phyloP scores from a whole-genome alignment of 35 echinoderm and acorn worm species.

The Heliocidaris erythrogramma region DNA sequence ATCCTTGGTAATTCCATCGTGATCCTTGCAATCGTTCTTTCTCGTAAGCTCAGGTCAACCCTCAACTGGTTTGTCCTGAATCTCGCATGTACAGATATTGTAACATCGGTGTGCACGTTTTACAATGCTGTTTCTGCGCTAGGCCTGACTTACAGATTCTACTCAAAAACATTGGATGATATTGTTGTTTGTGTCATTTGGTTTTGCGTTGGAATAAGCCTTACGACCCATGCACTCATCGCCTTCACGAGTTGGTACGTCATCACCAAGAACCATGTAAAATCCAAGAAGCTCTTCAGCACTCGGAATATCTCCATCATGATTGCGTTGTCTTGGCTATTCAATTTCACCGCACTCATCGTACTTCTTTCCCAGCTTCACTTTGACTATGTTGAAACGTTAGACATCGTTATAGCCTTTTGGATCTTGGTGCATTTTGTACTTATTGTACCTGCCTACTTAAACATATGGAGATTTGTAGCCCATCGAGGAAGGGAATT shows the following conservation, averaged over 20 bases:
- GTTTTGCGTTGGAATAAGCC: background rate
- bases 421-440: background rate
- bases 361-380: background rate
- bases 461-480: background rate
- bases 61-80: slow-evolving; percentile 89
- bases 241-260: background rate
- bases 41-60: slow-evolving; percentile 69
- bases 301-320: too few relatives aligned
- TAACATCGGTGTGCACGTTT: slow-evolving; percentile 64
- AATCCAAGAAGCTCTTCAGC: background rate
- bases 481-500: background rate
- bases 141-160: too few relatives aligned
- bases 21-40: slow-evolving; percentile 73
- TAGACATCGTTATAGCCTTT: background rate
- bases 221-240: background rate
- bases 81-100: slow-evolving; percentile 70
- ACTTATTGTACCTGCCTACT: background rate
- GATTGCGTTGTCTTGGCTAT: background rate
- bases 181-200: too few relatives aligned
- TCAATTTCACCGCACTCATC: background rate
- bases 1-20: slow-evolving; percentile 79
- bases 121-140: too few relatives aligned
- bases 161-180: background rate
- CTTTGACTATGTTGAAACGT: background rate
- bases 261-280: background rate